These are phyloP conservation scores for Corythaixoides concolor DNA, from an alignment of 2,113 vertebrate species.

Conservation along the genomic window DNA sequence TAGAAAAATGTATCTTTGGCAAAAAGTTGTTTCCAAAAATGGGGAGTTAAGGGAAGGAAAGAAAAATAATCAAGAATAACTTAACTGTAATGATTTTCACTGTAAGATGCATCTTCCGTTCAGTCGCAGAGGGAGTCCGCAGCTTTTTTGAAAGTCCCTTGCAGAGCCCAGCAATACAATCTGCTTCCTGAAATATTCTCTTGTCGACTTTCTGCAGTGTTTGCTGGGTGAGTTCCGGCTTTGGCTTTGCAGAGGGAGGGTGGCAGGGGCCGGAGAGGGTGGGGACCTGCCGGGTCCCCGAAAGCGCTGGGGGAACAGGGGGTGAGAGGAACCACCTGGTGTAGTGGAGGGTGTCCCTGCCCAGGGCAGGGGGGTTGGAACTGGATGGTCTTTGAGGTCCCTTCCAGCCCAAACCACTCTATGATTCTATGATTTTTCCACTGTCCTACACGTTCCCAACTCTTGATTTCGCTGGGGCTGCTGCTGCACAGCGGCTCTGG, in stretches of 20 bases:
- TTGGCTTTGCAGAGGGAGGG: background rate
- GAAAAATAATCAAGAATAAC: no score
- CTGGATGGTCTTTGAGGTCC: no score
- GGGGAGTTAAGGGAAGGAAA: background rate
- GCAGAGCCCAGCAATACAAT: background rate
- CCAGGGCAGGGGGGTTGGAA: no score
- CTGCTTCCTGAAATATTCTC: background rate
- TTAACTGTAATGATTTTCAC: background rate
- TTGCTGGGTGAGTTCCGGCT: background rate
- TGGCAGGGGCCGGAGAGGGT: no score
- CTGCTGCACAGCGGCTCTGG: background rate
- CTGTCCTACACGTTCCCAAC: background rate
- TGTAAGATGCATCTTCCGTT: background rate
- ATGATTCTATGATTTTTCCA: background rate
- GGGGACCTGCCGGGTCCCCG: background rate
- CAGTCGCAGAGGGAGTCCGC: background rate
- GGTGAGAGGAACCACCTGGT: background rate
- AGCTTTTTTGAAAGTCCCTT: background rate
- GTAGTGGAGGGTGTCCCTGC: no score
- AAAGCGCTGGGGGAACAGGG: background rate
- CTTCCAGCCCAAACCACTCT: no score
- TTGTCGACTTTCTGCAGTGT: rapidly evolving
- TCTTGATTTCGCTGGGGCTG: background rate
- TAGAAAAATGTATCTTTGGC: background rate
- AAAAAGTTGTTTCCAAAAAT: background rate